Evolutionary conservation across 2,113 vertebrate species (phyloP).

Genomic region (Tyto alba): DNA sequence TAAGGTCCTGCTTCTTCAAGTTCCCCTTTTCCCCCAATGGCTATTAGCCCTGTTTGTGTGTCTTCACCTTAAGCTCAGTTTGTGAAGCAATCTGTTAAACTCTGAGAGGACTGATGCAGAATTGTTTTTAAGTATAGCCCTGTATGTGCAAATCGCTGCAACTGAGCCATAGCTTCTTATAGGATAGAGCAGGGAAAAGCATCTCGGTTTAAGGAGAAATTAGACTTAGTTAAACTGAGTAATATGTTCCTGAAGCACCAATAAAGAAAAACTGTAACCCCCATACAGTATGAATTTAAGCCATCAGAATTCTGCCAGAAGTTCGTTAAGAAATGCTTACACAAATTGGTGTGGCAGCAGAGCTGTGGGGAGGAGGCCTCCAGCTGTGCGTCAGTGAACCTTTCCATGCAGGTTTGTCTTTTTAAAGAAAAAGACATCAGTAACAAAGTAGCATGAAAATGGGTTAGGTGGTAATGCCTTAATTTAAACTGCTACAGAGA

Average conservation of each 20-base stretch:
- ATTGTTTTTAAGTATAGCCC: not conserved
- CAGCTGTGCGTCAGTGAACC: not conserved
- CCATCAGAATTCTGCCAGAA: not conserved
- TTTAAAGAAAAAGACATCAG: not conserved
- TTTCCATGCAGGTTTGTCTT: not conserved
- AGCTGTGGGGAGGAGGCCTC: not conserved
- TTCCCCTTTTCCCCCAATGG: accelerated
- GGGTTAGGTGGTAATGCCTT: not conserved
- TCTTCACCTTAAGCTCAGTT: accelerated
- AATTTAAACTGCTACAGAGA: not conserved
- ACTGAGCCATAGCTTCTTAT: not conserved
- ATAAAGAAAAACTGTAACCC: not conserved
- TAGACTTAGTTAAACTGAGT: not conserved
- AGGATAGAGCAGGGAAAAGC: not conserved
- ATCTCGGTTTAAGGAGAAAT: not conserved
- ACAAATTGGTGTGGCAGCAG: not conserved
- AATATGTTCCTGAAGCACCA: not conserved
- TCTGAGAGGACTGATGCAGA: not conserved
- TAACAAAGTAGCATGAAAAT: not conserved
- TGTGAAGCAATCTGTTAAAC: not conserved
- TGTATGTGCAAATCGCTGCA: not conserved
- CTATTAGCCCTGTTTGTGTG: not conserved
- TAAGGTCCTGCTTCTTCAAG: not conserved
- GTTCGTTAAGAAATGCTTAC: not conserved
- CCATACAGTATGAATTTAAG: not conserved